These are phyloP conservation scores for Rhodophaea formosa DNA, from an alignment of 2,888 invertebrate species.

Conservation along the genomic window DNA sequence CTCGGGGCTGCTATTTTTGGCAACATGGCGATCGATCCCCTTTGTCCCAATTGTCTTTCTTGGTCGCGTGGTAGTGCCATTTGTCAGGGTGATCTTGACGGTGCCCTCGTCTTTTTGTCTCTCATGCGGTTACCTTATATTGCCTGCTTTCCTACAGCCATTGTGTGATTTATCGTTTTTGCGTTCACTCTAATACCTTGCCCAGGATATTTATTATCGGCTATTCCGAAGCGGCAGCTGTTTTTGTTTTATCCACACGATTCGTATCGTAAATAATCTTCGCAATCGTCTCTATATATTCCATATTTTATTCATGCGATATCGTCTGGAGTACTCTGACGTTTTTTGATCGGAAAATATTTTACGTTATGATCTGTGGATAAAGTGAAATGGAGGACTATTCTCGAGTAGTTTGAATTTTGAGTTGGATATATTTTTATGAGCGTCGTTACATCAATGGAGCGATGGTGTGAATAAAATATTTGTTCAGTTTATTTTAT, in stretches of 20 bases:
- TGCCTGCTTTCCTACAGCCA: constrained; percentile 36
- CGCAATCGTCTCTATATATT: constrained; percentile 32
- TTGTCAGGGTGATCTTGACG: constrained; percentile 44
- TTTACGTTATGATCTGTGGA: constrained; percentile 25
- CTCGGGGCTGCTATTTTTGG: constrained; percentile 50
- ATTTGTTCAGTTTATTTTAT: neutral
- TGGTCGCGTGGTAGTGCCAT: constrained; percentile 39
- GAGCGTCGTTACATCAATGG: neutral
- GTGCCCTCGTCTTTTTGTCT: constrained; percentile 48
- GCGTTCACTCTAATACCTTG: constrained; percentile 36
- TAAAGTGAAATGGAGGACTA: constrained; percentile 3
- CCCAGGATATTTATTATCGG: constrained; percentile 44
- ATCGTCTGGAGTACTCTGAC: constrained; percentile 25
- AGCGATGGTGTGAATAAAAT: neutral
- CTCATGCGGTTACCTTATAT: constrained; percentile 45
- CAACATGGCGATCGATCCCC: constrained; percentile 44
- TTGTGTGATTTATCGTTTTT: constrained; percentile 55
- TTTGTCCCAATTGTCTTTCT: constrained; percentile 36
- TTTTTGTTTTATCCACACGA: constrained; percentile 43
- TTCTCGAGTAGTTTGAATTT: neutral
- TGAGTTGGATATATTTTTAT: neutral
- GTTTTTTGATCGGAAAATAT: constrained; percentile 31
- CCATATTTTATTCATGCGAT: constrained; percentile 41
- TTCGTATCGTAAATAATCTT: constrained; percentile 42
- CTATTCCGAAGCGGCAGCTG: constrained; percentile 39